These are phyloP conservation scores for Octonoba sinensis DNA, from an alignment of 2,888 invertebrate species.

Conservation along the genomic window DNA sequence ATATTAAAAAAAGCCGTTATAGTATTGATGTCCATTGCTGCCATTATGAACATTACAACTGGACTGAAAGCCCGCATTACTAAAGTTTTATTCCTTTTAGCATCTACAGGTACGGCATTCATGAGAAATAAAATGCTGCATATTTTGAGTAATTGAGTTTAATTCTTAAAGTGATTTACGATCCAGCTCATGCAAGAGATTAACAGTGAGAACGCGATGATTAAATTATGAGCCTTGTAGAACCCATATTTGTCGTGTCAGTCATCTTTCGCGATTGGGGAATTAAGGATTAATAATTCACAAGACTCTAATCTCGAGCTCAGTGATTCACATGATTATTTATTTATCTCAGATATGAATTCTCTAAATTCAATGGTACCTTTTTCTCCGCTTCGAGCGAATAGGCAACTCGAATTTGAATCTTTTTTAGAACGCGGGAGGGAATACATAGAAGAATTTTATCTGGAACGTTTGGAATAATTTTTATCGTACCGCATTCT, in stretches of 20 bases:
- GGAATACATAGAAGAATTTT: too few relatives aligned
- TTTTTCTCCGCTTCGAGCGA: conserved; percentile 29
- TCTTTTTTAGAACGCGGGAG: too few relatives aligned
- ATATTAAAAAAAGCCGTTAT: too few relatives aligned
- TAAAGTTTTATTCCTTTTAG: background rate
- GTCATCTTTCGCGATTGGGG: conserved; percentile 49
- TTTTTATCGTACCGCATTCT: too few relatives aligned
- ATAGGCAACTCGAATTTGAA: too few relatives aligned
- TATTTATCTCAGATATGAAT: conserved; percentile 54
- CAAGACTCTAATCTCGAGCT: conserved; percentile 12
- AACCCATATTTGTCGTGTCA: conserved; percentile 54
- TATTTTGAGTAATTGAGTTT: conserved; percentile 59
- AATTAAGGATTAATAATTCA: conserved; percentile 62
- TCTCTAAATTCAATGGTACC: conserved; percentile 42
- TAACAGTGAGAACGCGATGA: conserved; percentile 50
- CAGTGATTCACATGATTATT: conserved; percentile 48
- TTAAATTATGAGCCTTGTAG: conserved; percentile 57
- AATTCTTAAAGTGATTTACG: conserved; percentile 62
- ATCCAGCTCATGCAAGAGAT: conserved; percentile 35
- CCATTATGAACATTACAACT: too few relatives aligned
- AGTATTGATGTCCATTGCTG: too few relatives aligned
- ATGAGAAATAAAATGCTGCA: conserved; percentile 22
- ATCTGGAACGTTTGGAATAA: too few relatives aligned
- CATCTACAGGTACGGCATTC: background rate
- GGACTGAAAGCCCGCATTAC: too few relatives aligned